Conservation (phyloP, 2,113 vertebrate species). For the Aix galericulata region DNA sequence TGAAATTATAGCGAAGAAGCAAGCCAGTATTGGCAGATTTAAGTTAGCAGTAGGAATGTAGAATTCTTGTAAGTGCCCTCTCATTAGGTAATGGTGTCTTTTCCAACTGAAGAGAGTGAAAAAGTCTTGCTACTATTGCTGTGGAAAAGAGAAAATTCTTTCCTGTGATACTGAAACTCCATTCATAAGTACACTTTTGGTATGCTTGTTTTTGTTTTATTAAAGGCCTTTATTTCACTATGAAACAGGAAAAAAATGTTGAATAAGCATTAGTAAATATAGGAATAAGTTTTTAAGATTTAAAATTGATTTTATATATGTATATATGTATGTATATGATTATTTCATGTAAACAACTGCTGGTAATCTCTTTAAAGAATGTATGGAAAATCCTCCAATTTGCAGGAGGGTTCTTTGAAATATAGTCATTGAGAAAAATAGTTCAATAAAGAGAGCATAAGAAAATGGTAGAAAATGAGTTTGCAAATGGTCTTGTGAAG, state of each 20-base stretch:
- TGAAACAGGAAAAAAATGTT: background rate
- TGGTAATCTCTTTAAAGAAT: background rate
- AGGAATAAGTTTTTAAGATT: background rate
- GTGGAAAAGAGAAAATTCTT: background rate
- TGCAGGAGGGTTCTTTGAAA: background rate
- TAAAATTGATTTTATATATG: background rate
- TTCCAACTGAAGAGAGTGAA: slow-evolving; percentile 42
- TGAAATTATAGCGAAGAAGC: slow-evolving; percentile 39
- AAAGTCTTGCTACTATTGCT: slow-evolving; percentile 18
- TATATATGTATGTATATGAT: no score
- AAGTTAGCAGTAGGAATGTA: slow-evolving; percentile 60
- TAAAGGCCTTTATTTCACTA: background rate
- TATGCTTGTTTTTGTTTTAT: background rate
- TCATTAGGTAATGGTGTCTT: slow-evolving; percentile 63
- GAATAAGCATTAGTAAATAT: background rate
- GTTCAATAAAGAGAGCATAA: background rate
- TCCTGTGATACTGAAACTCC: background rate
- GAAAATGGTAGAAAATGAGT: background rate
- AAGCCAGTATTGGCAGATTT: slow-evolving; percentile 69
- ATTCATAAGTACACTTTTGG: background rate
- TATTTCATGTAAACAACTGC: background rate
- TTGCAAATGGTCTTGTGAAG: background rate
- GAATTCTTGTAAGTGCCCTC: slow-evolving; percentile 56
- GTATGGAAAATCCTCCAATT: background rate
- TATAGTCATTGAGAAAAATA: background rate